Percentiles rank a stretch among this genome's conserved stretches.
These are phyloP conservation scores for Dasyornis broadbenti DNA, from an alignment of 2,113 vertebrate genomes.

Conservation along the genomic window DNA sequence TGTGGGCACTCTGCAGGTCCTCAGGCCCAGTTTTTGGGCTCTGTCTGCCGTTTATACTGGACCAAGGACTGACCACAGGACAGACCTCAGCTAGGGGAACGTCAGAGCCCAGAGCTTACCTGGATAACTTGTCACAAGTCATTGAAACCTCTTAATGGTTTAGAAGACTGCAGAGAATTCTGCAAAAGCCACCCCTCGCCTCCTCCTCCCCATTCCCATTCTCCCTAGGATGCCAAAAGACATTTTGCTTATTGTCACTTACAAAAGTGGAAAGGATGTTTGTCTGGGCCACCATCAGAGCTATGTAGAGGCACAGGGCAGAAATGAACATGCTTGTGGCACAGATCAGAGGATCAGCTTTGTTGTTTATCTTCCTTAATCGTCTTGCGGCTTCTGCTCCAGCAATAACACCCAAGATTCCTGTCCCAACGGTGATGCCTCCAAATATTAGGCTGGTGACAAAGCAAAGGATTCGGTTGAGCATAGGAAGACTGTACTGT, in stretches of 20 bases:
- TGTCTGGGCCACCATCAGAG: slow-evolving; percentile 73
- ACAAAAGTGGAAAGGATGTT: slow-evolving; percentile 81
- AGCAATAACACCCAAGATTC: slow-evolving; percentile 79
- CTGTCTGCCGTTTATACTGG: not conserved
- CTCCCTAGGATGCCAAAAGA: not conserved
- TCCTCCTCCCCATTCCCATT: not conserved
- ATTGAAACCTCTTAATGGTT: not conserved
- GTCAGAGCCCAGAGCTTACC: not conserved
- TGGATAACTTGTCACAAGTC: not conserved
- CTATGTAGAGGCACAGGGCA: slow-evolving; percentile 77
- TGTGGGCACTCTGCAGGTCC: not conserved
- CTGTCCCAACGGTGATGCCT: slow-evolving; percentile 77
- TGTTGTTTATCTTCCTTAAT: slow-evolving; percentile 72
- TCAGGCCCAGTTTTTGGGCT: not conserved
- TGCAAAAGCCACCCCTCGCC: not conserved
- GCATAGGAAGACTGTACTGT: not conserved
- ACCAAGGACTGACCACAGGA: not conserved
- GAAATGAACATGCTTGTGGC: slow-evolving; percentile 82
- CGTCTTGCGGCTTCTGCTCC: slow-evolving; percentile 75
- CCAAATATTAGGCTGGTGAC: slow-evolving; percentile 83
- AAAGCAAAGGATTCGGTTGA: slow-evolving; percentile 8
- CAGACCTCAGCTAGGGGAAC: not conserved
- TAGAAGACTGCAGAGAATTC: not conserved
- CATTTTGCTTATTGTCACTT: slow-evolving; percentile 51
- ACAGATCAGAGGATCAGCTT: slow-evolving; percentile 87